Conservation (phyloP, 2,888 invertebrate genomes). For the Ashinkailepas kermadecensis region DNA sequence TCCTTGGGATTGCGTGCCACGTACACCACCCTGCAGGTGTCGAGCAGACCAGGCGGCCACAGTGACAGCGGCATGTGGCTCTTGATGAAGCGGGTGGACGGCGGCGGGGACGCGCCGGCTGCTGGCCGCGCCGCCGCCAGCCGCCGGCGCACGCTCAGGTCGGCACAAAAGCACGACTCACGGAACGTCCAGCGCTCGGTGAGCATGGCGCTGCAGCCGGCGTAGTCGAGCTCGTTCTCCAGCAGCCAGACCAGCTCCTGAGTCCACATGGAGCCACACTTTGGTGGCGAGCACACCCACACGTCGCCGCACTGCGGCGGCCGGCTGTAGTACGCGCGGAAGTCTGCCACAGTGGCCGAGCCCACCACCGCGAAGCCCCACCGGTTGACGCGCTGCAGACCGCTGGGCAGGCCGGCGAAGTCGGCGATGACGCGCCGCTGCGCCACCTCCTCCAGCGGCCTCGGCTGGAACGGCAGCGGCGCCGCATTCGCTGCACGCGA, state of each 20-base stretch:
- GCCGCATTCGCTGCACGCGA: neutral
- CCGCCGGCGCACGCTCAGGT: neutral
- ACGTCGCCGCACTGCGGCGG: neutral
- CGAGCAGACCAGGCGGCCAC: neutral
- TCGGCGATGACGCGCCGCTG: constrained; percentile 13
- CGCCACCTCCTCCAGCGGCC: neutral
- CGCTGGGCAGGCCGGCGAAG: neutral
- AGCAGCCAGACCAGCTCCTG: constrained; percentile 22
- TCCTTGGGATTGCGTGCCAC: constrained; percentile 18
- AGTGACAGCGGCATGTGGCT: constrained; percentile 12
- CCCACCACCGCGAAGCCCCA: constrained; percentile 7
- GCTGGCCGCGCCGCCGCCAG: neutral
- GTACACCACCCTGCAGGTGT: constrained; percentile 4
- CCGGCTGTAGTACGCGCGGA: neutral
- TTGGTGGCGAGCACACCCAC: constrained; percentile 16
- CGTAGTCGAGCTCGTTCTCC: neutral
- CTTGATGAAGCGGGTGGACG: neutral
- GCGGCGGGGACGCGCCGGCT: neutral
- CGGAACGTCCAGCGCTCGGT: neutral
- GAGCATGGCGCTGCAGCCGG: neutral
- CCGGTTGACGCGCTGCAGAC: neutral
- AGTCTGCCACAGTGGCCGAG: neutral
- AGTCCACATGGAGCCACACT: constrained; percentile 21
- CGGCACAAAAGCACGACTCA: neutral
- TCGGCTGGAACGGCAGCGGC: neutral